Evolutionary conservation across 92 coral and sea anemone species (phyloP), one percentile per base, ranked within the genome.

Genomic region (Plumapathes pennacea): DNA sequence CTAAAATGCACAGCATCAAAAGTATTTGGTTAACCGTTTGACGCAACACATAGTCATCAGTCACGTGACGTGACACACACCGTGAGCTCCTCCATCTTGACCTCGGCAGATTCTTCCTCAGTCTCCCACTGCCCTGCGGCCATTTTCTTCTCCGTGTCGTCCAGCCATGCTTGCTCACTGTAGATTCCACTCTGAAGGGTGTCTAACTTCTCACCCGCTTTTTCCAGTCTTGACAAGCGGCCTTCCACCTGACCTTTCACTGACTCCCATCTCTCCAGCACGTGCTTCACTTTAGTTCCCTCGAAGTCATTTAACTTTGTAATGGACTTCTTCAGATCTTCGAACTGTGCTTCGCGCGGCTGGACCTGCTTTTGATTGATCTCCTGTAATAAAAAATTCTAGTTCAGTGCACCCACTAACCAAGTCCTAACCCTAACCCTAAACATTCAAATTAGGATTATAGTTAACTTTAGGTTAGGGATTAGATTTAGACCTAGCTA

Each of bases 191-290:
- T 69, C 46, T 80, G 82, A 62, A 80, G 84, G 52, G 62, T 82
- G 50, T 77, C 86, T 27, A 92, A 83, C 44, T 68, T 80, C 13
- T 69, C 69, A 19, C 63, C 64, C 13, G 86, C 75, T 43, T 76
- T 42, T 14, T 86, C 84, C 10, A 80, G 85, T 43, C 71, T 80
- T 6, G 74, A 20, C 49, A 80, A 73, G 10, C 98, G 81, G 32
- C 72, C 49, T 38, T 88, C 85, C 38, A 85, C 75, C 68, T 92
- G 94, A 29, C 46, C 25, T 38, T 59, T 71, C 3, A 90, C 88
- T 5, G 75, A 53, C 18, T 63, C 76, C 98, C 98, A 92, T 81
- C 96, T 71, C 21, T 83, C 89, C 8, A 92, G 76, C 11, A 92
- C 37, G 64, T 54, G 67, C 30, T 82, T 74, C 13, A 85, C 76